Evolutionary conservation across 2,888 invertebrate genomes (phyloP).

Genomic region (Cyrtodaria siliqua): DNA sequence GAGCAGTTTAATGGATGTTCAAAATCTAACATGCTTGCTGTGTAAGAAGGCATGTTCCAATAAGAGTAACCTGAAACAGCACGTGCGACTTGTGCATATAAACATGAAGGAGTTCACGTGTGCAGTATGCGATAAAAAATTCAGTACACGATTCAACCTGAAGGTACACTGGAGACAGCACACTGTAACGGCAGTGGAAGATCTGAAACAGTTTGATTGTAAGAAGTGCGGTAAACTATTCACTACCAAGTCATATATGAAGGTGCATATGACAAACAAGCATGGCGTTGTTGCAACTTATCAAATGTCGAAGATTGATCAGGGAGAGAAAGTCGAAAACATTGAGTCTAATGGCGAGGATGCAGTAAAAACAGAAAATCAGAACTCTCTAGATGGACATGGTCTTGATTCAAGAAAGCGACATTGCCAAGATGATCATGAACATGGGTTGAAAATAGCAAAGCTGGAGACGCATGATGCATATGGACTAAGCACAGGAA

Average conservation of each 20-base stretch:
- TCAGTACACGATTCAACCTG: constrained; percentile 46
- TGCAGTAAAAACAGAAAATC: too few relatives aligned
- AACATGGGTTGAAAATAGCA: too few relatives aligned
- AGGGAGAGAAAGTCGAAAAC: too few relatives aligned
- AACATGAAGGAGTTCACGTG: constrained; percentile 46
- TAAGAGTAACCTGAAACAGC: constrained; percentile 48
- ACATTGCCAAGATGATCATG: too few relatives aligned
- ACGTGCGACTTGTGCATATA: constrained; percentile 40
- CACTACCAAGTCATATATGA: constrained; percentile 27
- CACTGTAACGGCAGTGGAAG: not conserved
- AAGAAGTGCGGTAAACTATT: constrained; percentile 30
- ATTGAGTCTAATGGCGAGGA: too few relatives aligned
- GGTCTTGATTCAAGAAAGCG: too few relatives aligned
- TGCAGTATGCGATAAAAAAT: constrained; percentile 31
- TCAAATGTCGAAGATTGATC: too few relatives aligned
- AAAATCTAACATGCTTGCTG: constrained; percentile 28
- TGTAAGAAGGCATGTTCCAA: constrained; percentile 50
- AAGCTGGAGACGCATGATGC: too few relatives aligned
- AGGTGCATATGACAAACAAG: constrained; percentile 28
- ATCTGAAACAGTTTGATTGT: constrained; percentile 24
- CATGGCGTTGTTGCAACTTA: constrained; percentile 1
- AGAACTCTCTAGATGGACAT: too few relatives aligned
- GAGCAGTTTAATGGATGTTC: constrained; percentile 22
- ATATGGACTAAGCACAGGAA: too few relatives aligned
- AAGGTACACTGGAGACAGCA: constrained; percentile 51